Conservation (phyloP, 2,888 invertebrate species). For the Torymus auratus region DNA sequence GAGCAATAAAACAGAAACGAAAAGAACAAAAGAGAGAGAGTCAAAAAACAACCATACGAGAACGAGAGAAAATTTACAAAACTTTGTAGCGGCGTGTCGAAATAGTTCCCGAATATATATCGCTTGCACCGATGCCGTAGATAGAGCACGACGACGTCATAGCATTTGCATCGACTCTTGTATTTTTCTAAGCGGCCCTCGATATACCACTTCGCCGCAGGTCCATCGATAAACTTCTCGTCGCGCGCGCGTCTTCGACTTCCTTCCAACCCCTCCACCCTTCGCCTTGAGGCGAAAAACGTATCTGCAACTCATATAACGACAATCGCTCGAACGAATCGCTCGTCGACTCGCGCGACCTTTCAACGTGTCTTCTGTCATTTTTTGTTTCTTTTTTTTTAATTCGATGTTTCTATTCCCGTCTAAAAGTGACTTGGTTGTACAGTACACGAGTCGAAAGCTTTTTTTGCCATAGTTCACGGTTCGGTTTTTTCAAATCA, state of each 20-base stretch:
- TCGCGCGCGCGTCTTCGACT: not conserved
- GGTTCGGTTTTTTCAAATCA: no score
- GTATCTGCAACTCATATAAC: slow-evolving; percentile 49
- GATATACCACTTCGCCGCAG: not conserved
- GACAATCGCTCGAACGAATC: slow-evolving; percentile 44
- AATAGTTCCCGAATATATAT: not conserved
- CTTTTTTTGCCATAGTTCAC: no score
- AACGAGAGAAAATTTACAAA: no score
- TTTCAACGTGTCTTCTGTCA: not conserved
- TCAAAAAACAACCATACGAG: no score
- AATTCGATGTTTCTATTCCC: no score
- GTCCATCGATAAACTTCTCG: slow-evolving; percentile 33
- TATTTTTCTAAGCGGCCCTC: slow-evolving; percentile 12
- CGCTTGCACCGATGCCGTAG: not conserved
- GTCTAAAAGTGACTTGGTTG: no score
- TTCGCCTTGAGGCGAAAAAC: slow-evolving; percentile 6
- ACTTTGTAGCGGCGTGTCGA: no score
- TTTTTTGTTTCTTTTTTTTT: not conserved
- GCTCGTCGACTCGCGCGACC: not conserved
- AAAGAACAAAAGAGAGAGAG: not conserved
- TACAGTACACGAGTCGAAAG: no score
- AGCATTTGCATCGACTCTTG: not conserved
- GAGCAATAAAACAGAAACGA: not conserved
- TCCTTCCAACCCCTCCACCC: not conserved
- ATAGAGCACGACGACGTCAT: not conserved